Evolutionary conservation across 2,888 invertebrate species (phyloP).

Genomic region (Amiota communis): DNA sequence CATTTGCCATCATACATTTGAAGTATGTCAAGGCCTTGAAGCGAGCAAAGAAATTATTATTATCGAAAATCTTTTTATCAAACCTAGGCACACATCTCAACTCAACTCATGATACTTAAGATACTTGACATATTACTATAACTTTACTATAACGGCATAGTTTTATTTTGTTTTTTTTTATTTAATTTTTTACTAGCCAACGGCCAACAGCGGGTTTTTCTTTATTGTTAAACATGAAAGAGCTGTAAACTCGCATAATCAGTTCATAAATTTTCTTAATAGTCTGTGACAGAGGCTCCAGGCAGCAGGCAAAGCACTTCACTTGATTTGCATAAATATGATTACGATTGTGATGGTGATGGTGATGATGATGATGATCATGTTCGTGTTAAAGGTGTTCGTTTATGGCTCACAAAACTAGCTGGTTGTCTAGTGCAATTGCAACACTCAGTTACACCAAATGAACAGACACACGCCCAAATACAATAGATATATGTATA

Average conservation of each 20-base stretch:
- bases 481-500: not conserved
- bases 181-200: not conserved
- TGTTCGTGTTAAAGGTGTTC: not conserved
- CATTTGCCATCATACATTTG: too few species aligned
- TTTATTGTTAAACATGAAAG: constrained; percentile 1
- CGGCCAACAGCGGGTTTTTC: not conserved
- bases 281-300: not conserved
- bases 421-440: not conserved
- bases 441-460: not conserved
- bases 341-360: not conserved
- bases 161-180: not conserved
- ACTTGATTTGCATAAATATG: constrained; percentile 25
- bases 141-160: not conserved
- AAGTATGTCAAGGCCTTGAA: constrained; percentile 22
- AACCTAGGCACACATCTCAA: not conserved
- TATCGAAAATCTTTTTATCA: constrained; percentile 8
- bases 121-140: constrained; percentile 2
- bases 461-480: not conserved
- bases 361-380: not conserved
- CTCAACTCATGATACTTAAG: not conserved
- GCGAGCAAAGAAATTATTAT: constrained; percentile 10
- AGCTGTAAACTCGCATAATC: constrained; percentile 12
- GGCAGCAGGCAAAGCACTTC: not conserved
- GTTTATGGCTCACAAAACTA: not conserved
- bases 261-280: constrained; percentile 25